Evolutionary conservation across 1,140 invertebrate species (phyloP).

Genomic region (Bombus breviceps): DNA sequence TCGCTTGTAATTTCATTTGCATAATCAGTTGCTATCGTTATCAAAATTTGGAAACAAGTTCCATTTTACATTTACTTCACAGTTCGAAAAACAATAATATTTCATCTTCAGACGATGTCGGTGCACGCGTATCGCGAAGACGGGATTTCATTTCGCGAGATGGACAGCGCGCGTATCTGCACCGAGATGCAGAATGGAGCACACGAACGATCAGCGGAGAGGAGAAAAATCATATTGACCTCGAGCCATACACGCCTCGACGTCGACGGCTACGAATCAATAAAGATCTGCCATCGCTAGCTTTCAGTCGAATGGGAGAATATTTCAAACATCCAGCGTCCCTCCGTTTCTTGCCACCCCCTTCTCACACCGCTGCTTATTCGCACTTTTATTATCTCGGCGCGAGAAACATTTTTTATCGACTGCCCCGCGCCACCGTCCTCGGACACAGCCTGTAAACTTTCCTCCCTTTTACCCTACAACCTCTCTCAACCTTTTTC

Average conservation of each 20-base stretch:
- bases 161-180: background rate
- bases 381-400: constrained; percentile 69
- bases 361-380: constrained; percentile 51
- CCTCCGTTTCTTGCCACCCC: constrained; percentile 38
- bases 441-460: constrained; percentile 70
- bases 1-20: background rate
- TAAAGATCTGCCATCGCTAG: constrained; percentile 79
- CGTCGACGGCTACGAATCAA: constrained; percentile 77
- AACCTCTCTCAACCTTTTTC: constrained; percentile 17
- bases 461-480: constrained; percentile 58
- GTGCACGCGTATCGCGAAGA: background rate
- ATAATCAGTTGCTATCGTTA: background rate
- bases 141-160: constrained; percentile 39
- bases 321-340: constrained; percentile 77
- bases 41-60: background rate
- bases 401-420: constrained; percentile 75
- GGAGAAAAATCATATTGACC: constrained; percentile 76
- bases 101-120: background rate
- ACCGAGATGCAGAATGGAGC: constrained; percentile 7
- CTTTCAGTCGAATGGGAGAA: constrained; percentile 69
- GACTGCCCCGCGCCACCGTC: constrained; percentile 60
- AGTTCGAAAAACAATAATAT: constrained; percentile 13
- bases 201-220: constrained; percentile 32
- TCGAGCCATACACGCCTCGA: constrained; percentile 71
- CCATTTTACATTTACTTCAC: background rate